Conservation (phyloP, 2,113 vertebrate genomes). For the Oenanthe oenanthe region DNA sequence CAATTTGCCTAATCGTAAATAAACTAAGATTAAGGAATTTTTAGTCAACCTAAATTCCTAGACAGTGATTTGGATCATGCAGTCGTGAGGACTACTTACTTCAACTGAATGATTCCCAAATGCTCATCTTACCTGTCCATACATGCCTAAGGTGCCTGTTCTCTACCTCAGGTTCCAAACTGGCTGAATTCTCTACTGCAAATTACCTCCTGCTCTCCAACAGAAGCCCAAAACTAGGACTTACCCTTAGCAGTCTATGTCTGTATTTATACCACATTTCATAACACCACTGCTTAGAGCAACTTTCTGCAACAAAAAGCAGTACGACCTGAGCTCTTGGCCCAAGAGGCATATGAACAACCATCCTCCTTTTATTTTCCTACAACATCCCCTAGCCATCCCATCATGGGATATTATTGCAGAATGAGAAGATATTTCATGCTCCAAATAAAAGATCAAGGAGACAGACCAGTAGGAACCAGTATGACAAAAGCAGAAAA, state of each 20-base stretch:
- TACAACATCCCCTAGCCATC: not conserved
- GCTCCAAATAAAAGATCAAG: not conserved
- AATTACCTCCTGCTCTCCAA: not conserved
- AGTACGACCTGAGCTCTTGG: not conserved
- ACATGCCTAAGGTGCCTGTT: not conserved
- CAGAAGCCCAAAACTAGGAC: not conserved
- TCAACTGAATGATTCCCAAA: not conserved
- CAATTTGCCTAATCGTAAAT: not conserved
- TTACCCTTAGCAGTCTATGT: not conserved
- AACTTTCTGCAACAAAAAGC: not conserved
- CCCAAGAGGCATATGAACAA: not conserved
- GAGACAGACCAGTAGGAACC: not conserved
- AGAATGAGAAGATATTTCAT: not conserved
- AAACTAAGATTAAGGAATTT: not conserved
- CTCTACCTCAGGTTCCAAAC: not conserved
- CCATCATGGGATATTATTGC: not conserved
- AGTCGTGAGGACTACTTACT: not conserved
- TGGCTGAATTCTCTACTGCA: not conserved
- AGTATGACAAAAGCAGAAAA: not conserved
- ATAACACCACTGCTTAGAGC: not conserved
- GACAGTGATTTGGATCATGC: not conserved
- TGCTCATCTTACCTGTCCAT: not conserved
- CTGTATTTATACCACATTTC: not conserved
- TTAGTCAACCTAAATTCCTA: not conserved
- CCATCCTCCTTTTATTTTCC: not conserved